Evolutionary conservation across 2,888 invertebrate genomes (phyloP), one percentile per base, ranked within the genome.

Genomic region (Leucozona laternaria): DNA sequence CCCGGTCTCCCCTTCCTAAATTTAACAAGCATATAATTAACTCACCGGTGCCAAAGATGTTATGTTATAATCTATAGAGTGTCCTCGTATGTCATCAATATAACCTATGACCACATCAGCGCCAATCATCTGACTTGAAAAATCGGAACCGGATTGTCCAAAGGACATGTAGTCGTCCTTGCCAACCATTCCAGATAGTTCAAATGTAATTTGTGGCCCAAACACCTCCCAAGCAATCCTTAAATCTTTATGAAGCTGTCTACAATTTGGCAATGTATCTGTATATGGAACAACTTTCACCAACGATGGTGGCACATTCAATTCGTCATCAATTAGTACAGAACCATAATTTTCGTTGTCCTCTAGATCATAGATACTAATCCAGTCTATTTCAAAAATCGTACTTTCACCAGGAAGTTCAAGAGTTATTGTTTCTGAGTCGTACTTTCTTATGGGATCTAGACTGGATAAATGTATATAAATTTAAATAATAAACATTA

Each of bases 161-260:
- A 98, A 97, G 15, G 97, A 95, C 95, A 98, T 96, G 93, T 98
- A 98, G 89, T 97, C 97, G 89, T 96, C 94, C 88, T 95, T 95
- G 0, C 91, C 93, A 45, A 93, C 93, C 94, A 96, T 95, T 1
- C 96, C 98, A 13, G 97, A 95, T 13, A 98, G 93, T 92, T 97
- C 96, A 75, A 98, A 94, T 10, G 98, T 98, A 88, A 98, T 95
- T 91, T 96, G 96, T 25, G 96, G 96, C 0, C 98, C 98, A 92
- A 97, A 97, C 31, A 97, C 95, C 91, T 98, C 97, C 98, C 98
- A 98, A 11, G 96, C 95, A 2, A 97, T 94, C 93, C 97, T 97
- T 88, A 95, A 93, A 91, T 96, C 95, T 91, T 96, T 96, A 92
- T 98, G 98, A 73, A 98, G 94, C 92, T 97, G 98, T 62, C 95